Base-by-base conservation (phyloP, 2,888 invertebrate species). In the Ormyrus pomaceus region DNA sequence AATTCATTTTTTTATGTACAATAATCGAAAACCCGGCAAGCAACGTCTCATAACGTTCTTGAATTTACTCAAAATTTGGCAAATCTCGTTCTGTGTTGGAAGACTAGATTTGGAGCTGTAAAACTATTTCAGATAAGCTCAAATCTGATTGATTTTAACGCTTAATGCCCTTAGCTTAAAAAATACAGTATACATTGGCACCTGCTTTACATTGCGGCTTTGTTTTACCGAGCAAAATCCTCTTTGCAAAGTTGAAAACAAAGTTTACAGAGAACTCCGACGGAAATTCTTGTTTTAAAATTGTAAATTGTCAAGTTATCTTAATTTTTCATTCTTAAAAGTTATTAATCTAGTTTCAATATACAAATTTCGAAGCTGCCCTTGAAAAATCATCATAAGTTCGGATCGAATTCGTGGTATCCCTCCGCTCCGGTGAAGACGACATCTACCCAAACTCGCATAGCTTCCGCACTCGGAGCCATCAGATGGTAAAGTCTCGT, bases 371-470 rank as follows among this genome's bases (percentile, higher is more conserved):
- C 55, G 19, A 59, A 59, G 1, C 10, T 65, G 9, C 19, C 19
- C 10, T 34, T 34, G 6, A 64, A 62, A 34, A 59, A 45, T 58
- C 34, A 70, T 82, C 78, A 82, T 69, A 65, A 77, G 70, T 82
- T 80, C 8, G 79, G 90, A 85, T 93, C 93, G 85, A 94, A 95
- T 89, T 94, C 94, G 87, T 94, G 94, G 89, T 97, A 97, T 0
- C 97, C 97, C 89, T 97, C 97, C 2, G 97, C 97, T 9, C 97
- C 97, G 0, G 97, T 97, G 91, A 97, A 97, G 71, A 97, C 94
- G 7, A 97, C 97, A 91, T 99, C 99, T 75, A 99, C 97, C 99
- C 99, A 99, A 86, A 99, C 97, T 83, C 98, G 92, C 92, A 98
- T 98, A 0, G 98, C 96, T 89, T 98, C 98, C 7, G 98, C 95